Conservation (phyloP, 2,888 invertebrate species). For the Tenthredo livida region DNA sequence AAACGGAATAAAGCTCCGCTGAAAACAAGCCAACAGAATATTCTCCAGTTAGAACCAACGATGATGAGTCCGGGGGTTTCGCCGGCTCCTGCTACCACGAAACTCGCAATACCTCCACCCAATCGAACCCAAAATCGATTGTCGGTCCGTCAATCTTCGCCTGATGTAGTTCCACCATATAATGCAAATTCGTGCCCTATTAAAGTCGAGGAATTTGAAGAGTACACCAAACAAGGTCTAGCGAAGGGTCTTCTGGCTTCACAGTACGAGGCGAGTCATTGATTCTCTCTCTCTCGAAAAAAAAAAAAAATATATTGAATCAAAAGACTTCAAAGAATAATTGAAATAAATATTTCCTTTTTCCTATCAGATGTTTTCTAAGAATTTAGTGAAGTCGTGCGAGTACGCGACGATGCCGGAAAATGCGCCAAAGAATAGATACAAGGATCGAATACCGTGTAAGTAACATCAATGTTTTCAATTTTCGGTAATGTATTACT, state of each 20-base stretch:
- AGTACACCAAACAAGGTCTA: slow-evolving; percentile 74
- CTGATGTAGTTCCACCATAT: not conserved
- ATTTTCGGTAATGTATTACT: not conserved
- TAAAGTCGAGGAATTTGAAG: slow-evolving; percentile 73
- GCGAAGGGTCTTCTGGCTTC: slow-evolving; percentile 69
- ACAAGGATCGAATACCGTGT: slow-evolving; percentile 76
- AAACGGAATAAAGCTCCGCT: not conserved
- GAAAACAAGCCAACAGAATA: slow-evolving; percentile 8
- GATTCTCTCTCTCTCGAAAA: slow-evolving; percentile 51
- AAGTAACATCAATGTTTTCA: slow-evolving; percentile 59
- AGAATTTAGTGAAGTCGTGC: slow-evolving; percentile 65
- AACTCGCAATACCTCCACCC: not conserved
- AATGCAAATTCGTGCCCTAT: slow-evolving; percentile 63
- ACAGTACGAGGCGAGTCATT: slow-evolving; percentile 72
- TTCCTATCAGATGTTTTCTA: slow-evolving; percentile 63
- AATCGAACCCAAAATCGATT: not conserved
- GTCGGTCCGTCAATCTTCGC: not conserved
- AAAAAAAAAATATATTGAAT: not conserved
- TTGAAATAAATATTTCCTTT: not conserved
- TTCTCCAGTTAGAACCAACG: not conserved
- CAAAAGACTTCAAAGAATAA: not conserved
- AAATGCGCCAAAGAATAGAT: slow-evolving; percentile 76
- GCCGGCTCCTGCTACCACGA: not conserved
- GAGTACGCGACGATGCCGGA: slow-evolving; percentile 68
- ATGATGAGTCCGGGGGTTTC: not conserved